Base-by-base conservation (phyloP, 2,113 vertebrate genomes). In the Petroica traversi region DNA sequence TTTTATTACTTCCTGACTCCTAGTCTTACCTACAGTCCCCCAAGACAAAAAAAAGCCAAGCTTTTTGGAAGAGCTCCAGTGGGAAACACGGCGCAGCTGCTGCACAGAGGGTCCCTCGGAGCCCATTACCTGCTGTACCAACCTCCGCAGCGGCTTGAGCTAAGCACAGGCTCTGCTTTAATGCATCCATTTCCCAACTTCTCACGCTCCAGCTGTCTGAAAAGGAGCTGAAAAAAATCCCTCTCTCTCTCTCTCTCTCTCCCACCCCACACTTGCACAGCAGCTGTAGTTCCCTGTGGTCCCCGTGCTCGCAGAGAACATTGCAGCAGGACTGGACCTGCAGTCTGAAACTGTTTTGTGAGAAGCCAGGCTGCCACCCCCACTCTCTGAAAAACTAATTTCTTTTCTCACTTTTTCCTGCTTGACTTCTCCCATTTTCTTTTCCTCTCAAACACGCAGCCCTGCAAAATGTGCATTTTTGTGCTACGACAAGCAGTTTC, bases 1-100 rank as follows among this genome's bases (percentile, higher is more conserved):
- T 92, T 93, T 95, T 96, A 92, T 82, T 43, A 62, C 80, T 94
- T 95, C 94, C 93, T 97, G 91, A 72, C 91, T 95, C 89, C 96
- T 41, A 68, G 84, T 94, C 84, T 95, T 97, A 95, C 91, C 86
- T 92, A 25, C 45, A 73, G 34, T 61, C 89, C 66, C 71, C 41
- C 43, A 72, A 57, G 77, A 66, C 82, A 59, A 41, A 59, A 41
- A 74, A 77, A 74, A 93, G 45, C 84, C 91, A 24, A 2, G 36
- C 10, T 0, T 52, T 34, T 91, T 97, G 94, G 93, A 95, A 94
- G 78, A 40, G 77, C 77, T 96, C 95, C 95, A 96, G 80, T 23
- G 93, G 87, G 92, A 82, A 92, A 68, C 16, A 2, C 23, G 10
- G 69, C 0, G 2, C 95, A 96, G 92, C 84, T 96, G 96, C 87